phyloP scores from a whole-genome alignment of 2,797 vertebrate species.

The Hydrocynus forskahlii region DNA sequence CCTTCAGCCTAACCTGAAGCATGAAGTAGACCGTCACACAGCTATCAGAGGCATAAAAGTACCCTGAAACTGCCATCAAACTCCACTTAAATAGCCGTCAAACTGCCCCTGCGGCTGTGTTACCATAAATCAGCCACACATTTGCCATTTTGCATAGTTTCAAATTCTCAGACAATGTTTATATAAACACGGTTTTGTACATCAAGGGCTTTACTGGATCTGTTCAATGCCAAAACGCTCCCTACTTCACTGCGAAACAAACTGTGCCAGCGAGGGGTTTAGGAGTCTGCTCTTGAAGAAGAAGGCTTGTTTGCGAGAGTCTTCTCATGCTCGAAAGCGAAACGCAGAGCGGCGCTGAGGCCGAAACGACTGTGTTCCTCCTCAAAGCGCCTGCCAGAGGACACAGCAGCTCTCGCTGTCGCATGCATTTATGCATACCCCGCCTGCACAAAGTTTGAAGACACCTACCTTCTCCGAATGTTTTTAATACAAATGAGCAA shows the following conservation, averaged over 20 bases:
- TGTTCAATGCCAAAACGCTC: not conserved
- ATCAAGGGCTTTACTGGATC: not conserved
- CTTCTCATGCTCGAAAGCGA: not conserved
- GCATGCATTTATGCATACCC: not conserved
- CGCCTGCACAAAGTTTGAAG: not conserved
- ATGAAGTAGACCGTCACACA: constrained; percentile 66
- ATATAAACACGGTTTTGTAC: constrained; percentile 4
- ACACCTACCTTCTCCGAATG: not conserved
- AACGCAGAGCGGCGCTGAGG: not conserved
- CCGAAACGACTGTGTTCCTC: not conserved
- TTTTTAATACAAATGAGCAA: not conserved
- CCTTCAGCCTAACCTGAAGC: constrained; percentile 73
- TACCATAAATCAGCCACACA: constrained; percentile 56
- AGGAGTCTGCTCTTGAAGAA: not conserved
- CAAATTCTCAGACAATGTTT: constrained; percentile 8
- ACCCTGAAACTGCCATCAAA: constrained; percentile 58
- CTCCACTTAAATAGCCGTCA: constrained; percentile 51
- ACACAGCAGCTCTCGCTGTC: not conserved
- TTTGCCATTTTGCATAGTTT: not conserved
- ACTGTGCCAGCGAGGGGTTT: not conserved
- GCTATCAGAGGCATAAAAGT: constrained; percentile 68
- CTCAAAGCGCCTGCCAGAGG: constrained; percentile 3
- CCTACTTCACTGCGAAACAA: not conserved
- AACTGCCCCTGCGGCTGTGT: constrained; percentile 8
- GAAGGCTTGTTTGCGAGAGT: not conserved